These are phyloP conservation scores for Bubalus kerabau DNA, from an alignment of 2,113 vertebrate species.

Conservation along the genomic window DNA sequence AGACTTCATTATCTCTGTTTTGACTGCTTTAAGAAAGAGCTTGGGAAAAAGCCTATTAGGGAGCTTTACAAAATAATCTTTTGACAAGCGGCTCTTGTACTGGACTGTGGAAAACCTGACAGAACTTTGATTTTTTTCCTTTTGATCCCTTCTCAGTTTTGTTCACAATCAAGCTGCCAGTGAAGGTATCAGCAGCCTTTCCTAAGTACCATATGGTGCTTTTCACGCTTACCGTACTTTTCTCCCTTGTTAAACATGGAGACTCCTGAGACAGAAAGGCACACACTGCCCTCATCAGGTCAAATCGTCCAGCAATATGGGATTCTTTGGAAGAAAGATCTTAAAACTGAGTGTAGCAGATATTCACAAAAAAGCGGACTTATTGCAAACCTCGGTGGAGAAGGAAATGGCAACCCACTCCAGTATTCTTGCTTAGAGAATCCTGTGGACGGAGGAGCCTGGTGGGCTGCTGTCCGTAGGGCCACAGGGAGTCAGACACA, in stretches of 20 bases:
- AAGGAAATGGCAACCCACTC: neutral
- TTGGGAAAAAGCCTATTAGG: conserved; percentile 42
- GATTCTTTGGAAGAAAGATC: neutral
- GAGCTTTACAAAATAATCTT: neutral
- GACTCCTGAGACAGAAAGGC: conserved; percentile 40
- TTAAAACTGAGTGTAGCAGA: neutral
- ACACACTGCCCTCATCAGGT: conserved; percentile 77
- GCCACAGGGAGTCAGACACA: accelerated
- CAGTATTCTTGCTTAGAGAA: neutral
- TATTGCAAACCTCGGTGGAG: neutral
- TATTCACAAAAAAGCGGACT: neutral
- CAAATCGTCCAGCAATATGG: neutral
- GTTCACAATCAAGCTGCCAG: neutral
- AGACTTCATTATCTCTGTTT: conserved; percentile 53
- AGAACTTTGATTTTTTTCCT: conserved; percentile 37
- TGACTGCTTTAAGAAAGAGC: conserved; percentile 56
- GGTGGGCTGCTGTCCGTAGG: neutral
- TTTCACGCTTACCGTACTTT: neutral
- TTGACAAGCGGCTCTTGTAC: neutral
- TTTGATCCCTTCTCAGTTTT: neutral
- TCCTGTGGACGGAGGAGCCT: neutral
- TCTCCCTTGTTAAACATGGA: neutral
- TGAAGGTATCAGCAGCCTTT: neutral
- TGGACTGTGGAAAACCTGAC: neutral
- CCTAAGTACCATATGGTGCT: neutral